phyloP scores from a whole-genome alignment of 2,113 vertebrate species.

The Malurus elegans region DNA sequence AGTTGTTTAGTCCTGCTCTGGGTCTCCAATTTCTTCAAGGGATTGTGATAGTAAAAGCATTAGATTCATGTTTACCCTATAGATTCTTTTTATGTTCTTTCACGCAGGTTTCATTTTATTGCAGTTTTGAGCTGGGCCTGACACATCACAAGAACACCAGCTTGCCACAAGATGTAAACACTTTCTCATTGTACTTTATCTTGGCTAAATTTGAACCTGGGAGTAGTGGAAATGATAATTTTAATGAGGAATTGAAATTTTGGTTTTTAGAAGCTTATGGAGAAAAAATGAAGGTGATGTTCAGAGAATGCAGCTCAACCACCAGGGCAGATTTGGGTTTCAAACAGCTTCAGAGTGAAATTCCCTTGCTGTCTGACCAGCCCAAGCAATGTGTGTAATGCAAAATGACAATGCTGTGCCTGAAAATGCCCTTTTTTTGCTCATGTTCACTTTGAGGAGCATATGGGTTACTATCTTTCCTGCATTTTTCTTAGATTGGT shows the following conservation, averaged over 20 bases:
- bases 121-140: not conserved
- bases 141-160: not conserved
- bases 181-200: not conserved
- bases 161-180: not conserved
- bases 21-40: not conserved
- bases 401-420: not conserved
- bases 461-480: not conserved
- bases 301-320: not conserved
- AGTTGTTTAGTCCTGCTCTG: not conserved
- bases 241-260: not conserved
- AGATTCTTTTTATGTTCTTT: not conserved
- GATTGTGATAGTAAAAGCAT: not conserved
- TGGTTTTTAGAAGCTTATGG: not conserved
- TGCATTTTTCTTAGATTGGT: not conserved
- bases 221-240: not conserved
- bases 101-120: not conserved
- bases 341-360: not conserved
- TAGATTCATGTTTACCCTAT: not conserved
- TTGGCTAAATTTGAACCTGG: not conserved
- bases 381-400: not conserved
- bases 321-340: not conserved
- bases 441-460: not conserved
- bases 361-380: not conserved
- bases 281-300: not conserved
- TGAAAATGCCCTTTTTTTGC: slow-evolving; percentile 16